phyloP scores from a whole-genome alignment of 2,888 invertebrate species.

The Neocrepidodera transversa region DNA sequence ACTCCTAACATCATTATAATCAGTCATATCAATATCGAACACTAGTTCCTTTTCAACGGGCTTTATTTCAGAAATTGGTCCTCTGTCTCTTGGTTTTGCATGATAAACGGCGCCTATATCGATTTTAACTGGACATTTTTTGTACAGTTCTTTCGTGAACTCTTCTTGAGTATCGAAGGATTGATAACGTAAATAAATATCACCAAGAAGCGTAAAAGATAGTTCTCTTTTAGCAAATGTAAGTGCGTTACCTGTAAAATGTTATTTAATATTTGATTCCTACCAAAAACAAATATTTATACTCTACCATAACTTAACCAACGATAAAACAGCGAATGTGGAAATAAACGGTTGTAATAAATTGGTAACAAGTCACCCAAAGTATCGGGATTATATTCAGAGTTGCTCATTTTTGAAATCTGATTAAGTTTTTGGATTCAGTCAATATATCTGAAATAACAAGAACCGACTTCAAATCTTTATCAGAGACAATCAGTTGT shows the following conservation, averaged over 20 bases:
- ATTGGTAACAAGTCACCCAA: slow-evolving; percentile 79
- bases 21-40: slow-evolving; percentile 99
- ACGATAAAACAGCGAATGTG: slow-evolving; percentile 80
- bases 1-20: slow-evolving; percentile 95
- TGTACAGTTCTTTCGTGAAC: slow-evolving; percentile 80
- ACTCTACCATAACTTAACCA: slow-evolving; percentile 89
- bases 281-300: no score
- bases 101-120: slow-evolving; percentile 95
- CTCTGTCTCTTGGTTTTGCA: slow-evolving; percentile 61
- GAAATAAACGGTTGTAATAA: slow-evolving; percentile 92
- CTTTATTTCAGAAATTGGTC: slow-evolving; percentile 51
- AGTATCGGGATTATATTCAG: slow-evolving; percentile 64
- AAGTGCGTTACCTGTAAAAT: slow-evolving; percentile 47
- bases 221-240: slow-evolving; percentile 82
- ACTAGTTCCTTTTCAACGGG: slow-evolving; percentile 84
- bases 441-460: background rate
- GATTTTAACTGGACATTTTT: slow-evolving; percentile 87
- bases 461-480: no score
- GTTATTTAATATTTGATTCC: no score
- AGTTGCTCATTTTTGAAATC: slow-evolving; percentile 12
- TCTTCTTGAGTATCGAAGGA: slow-evolving; percentile 83
- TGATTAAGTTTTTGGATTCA: background rate
- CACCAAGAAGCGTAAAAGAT: slow-evolving; percentile 92
- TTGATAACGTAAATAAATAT: slow-evolving; percentile 90
- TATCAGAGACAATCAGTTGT: no score